phyloP scores from a whole-genome alignment of 2,888 invertebrate genomes.

The Eristalis intricaria region DNA sequence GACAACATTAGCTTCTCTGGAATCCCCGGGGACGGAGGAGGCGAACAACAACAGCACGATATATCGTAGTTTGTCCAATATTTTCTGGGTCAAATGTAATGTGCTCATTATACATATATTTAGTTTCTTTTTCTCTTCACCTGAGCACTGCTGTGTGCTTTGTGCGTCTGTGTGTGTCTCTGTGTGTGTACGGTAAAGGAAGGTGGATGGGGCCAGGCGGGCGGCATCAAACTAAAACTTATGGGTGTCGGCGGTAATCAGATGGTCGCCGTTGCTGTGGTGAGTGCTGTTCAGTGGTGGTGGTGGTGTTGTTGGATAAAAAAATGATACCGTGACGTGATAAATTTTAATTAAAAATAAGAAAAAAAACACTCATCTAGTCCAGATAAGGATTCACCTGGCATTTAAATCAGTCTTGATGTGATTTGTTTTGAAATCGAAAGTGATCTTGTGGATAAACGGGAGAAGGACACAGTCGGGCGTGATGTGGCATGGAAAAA shows the following conservation, averaged over 20 bases:
- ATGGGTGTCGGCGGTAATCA: slow-evolving; percentile 46
- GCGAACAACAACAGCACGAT: neutral
- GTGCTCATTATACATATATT: slow-evolving; percentile 14
- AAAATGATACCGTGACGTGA: slow-evolving; percentile 24
- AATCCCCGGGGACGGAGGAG: neutral
- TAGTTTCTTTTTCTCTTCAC: slow-evolving; percentile 29
- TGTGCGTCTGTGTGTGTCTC: too few relatives aligned
- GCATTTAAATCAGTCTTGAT: slow-evolving; percentile 37
- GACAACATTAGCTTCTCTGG: slow-evolving; percentile 47
- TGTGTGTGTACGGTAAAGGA: too few relatives aligned
- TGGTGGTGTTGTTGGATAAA: neutral
- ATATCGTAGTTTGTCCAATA: neutral
- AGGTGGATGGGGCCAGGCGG: neutral
- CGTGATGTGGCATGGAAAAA: slow-evolving; percentile 77
- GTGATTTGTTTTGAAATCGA: slow-evolving; percentile 25
- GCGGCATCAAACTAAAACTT: neutral
- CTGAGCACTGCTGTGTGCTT: neutral
- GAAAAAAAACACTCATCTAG: slow-evolving; percentile 11
- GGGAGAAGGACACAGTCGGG: neutral
- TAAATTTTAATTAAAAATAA: slow-evolving; percentile 26
- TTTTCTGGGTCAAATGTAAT: slow-evolving; percentile 59
- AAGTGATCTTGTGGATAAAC: slow-evolving; percentile 12
- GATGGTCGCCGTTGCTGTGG: slow-evolving; percentile 44
- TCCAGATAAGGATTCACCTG: slow-evolving; percentile 15
- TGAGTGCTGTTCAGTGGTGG: slow-evolving; percentile 32